Evolutionary conservation across 2,888 invertebrate genomes (phyloP).

Genomic region (Hermaeophaga mercurialis): DNA sequence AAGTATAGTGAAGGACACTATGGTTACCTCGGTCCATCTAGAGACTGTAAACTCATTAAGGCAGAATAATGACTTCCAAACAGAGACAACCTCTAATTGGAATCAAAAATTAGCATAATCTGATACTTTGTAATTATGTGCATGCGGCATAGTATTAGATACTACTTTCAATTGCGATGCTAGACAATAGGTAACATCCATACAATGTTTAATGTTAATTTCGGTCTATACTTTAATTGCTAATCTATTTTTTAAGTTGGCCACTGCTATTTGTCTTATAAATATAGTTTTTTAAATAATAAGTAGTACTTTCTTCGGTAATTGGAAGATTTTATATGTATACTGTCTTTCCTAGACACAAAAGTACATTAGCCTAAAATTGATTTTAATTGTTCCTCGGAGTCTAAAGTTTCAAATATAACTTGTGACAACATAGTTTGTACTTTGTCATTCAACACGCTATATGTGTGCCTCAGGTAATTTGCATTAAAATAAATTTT

Average conservation of each 20-base stretch:
- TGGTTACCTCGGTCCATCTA: conserved; percentile 14
- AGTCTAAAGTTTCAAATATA: background rate
- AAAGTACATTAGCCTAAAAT: too few species aligned
- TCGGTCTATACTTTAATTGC: background rate
- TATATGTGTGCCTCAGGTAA: too few species aligned
- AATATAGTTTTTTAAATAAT: too few species aligned
- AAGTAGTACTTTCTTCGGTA: too few species aligned
- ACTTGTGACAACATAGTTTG: too few species aligned
- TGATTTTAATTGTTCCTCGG: too few species aligned
- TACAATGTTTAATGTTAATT: background rate
- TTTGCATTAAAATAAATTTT: too few species aligned
- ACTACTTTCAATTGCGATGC: conserved; percentile 20
- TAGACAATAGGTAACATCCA: conserved; percentile 9
- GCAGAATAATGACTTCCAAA: conserved; percentile 18
- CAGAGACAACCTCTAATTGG: conserved; percentile 21
- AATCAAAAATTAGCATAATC: conserved; percentile 24
- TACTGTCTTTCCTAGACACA: too few species aligned
- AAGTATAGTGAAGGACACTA: conserved; percentile 11
- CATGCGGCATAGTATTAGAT: conserved; percentile 20
- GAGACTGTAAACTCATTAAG: conserved; percentile 16
- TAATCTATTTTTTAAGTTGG: too few species aligned
- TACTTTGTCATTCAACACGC: too few species aligned
- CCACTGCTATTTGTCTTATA: too few species aligned
- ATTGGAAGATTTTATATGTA: too few species aligned
- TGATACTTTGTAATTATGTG: conserved; percentile 18